Percentiles rank a stretch among this genome's conserved stretches.
phyloP scores from a whole-genome alignment of 1,140 invertebrate genomes.

The Zaprionus kolodkinae region DNA sequence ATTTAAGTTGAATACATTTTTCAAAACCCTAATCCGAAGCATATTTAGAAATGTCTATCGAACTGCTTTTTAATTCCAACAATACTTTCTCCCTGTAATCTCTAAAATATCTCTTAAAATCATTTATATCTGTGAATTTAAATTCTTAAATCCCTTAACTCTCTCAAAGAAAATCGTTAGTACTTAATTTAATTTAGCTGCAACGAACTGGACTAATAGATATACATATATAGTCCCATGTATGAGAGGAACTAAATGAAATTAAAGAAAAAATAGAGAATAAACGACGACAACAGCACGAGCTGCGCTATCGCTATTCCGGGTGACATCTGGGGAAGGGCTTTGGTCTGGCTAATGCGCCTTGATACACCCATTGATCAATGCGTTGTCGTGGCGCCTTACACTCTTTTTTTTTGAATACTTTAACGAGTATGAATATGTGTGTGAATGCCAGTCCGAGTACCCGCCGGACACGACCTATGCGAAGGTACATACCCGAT shows the following conservation, averaged over 20 bases:
- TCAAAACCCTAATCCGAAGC: too few species aligned
- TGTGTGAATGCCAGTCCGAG: slow-evolving; percentile 3
- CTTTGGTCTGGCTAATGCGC: slow-evolving; percentile 40
- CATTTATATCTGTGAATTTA: too few species aligned
- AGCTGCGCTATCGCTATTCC: slow-evolving; percentile 2
- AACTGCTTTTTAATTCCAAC: too few species aligned
- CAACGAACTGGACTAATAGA: too few species aligned
- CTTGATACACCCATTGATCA: slow-evolving; percentile 61
- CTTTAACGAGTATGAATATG: neutral
- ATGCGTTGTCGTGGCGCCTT: slow-evolving; percentile 37
- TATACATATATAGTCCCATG: too few species aligned
- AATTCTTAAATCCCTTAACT: too few species aligned
- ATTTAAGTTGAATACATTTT: too few species aligned
- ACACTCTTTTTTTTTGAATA: slow-evolving; percentile 51
- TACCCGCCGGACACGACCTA: neutral
- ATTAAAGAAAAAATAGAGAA: neutral
- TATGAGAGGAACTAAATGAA: neutral
- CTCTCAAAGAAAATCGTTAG: too few species aligned
- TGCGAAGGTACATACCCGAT: neutral
- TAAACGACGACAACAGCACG: neutral
- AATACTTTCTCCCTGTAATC: too few species aligned
- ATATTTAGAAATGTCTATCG: too few species aligned
- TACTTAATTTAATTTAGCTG: too few species aligned
- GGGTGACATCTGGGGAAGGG: slow-evolving; percentile 44
- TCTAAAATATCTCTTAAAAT: too few species aligned